These are phyloP conservation scores for Catajapyx aquilonaris DNA, from an alignment of 1,140 invertebrate genomes.

Conservation along the genomic window DNA sequence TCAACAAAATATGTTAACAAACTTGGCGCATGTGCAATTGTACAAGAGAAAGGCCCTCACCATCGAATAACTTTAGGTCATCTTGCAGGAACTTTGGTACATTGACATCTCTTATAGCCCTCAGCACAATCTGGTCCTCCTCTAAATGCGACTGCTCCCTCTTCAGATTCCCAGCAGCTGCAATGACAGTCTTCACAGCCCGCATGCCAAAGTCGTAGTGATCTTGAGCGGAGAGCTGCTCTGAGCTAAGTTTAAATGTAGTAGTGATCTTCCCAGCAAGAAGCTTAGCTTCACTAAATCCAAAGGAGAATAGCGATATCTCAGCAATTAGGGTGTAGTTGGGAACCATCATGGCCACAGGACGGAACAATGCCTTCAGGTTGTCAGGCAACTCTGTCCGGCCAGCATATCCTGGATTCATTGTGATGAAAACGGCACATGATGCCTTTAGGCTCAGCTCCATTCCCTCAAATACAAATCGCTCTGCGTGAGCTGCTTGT, in stretches of 20 bases:
- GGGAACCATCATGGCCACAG: slow-evolving; percentile 57
- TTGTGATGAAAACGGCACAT: slow-evolving; percentile 48
- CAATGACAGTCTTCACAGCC: slow-evolving; percentile 39
- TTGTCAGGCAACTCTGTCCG: slow-evolving; percentile 50
- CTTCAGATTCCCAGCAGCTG: slow-evolving; percentile 43
- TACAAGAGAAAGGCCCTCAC: too few species aligned
- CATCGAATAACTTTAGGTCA: slow-evolving; percentile 42
- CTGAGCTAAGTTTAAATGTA: slow-evolving; percentile 45
- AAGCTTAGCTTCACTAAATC: slow-evolving; percentile 36
- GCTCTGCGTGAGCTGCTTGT: slow-evolving; percentile 20
- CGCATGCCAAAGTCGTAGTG: slow-evolving; percentile 32
- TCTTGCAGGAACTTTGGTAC: slow-evolving; percentile 47
- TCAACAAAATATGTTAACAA: not conserved
- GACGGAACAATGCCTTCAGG: slow-evolving; percentile 45
- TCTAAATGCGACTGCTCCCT: slow-evolving; percentile 38
- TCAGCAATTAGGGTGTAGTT: slow-evolving; percentile 48
- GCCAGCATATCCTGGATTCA: slow-evolving; percentile 53
- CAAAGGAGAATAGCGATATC: slow-evolving; percentile 46
- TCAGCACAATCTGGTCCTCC: slow-evolving; percentile 28
- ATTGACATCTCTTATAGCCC: slow-evolving; percentile 46
- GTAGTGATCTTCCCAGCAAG: slow-evolving; percentile 48
- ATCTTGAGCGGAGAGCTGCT: slow-evolving; percentile 42
- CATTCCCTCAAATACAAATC: slow-evolving; percentile 40
- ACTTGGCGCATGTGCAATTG: too few species aligned
- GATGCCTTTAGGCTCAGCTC: slow-evolving; percentile 35